Evolutionary conservation across 2,113 vertebrate species (phyloP), one percentile per base, ranked within the genome.

Genomic region (Chaetodon auriga): DNA sequence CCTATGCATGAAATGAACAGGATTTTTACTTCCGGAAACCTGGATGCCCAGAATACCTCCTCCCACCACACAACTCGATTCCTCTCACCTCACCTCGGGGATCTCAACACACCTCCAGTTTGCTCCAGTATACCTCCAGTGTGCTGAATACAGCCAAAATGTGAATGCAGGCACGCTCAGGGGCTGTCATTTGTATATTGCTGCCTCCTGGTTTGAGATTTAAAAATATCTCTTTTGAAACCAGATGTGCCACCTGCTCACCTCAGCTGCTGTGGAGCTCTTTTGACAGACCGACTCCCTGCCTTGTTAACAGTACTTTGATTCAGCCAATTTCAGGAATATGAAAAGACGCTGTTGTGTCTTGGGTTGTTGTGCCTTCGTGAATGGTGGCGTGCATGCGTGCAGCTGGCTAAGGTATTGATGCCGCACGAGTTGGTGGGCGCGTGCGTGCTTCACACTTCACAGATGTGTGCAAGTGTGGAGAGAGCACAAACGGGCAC

Each of bases 211-310:
- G 81, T 79, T 66, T 70, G 48, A 86, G 73, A 79, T 83, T 84
- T 83, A 82, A 90, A 90, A 93, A 90, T 86, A 89, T 81, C 73
- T 78, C 60, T 61, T 89, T 84, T 88, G 85, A 91, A 89, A 86
- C 51, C 85, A 87, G 86, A 88, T 73, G 87, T 89, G 87, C 81
- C 86, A 80, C 76, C 88, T 80, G 85, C 90, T 90, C 88, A 89
- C 88, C 85, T 82, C 80, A 2, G 89, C 82, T 84, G 85, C 87
- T 23, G 83, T 13, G 76, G 78, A 76, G 73, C 81, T 85, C 81
- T 64, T 88, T 80, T 86, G 87, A 89, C 85, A 85, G 89, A 78
- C 48, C 3, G 68, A 68, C 89, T 85, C 69, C 57, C 76, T 68
- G 79, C 78, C 86, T 89, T 78, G 80, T 83, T 87, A 85, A 88